Conservation (phyloP, 2,888 invertebrate species). For the Eupeodes luniger region DNA sequence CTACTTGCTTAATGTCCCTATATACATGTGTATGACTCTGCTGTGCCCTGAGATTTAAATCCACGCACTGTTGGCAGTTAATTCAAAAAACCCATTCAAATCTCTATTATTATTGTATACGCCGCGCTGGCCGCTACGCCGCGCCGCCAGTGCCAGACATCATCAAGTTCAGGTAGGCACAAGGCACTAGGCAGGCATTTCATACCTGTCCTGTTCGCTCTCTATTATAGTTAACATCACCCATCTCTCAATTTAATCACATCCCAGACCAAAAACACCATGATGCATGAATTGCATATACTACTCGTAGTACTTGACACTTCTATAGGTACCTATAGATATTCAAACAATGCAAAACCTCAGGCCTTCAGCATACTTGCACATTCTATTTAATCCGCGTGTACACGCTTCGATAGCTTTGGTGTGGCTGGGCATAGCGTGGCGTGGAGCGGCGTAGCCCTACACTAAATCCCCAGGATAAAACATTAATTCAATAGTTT, state of each 20-base stretch:
- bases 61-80: constrained; percentile 54
- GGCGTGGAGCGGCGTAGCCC: constrained; percentile 6
- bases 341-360: constrained; percentile 45
- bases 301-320: neutral
- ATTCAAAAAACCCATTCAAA: constrained; percentile 68
- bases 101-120: constrained; percentile 45
- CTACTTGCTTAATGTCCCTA: neutral
- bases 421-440: neutral
- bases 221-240: constrained; percentile 43
- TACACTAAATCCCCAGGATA: constrained; percentile 53
- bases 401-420: constrained; percentile 47
- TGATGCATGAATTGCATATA: neutral
- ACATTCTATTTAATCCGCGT: constrained; percentile 63
- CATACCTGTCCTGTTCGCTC: neutral
- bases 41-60: constrained; percentile 43
- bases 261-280: constrained; percentile 51
- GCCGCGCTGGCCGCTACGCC: too few relatives aligned
- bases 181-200: too few relatives aligned
- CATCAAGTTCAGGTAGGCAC: neutral
- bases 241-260: constrained; percentile 64
- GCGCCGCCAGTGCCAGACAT: constrained; percentile 2
- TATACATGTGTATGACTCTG: neutral
- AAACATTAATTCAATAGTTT: constrained; percentile 68
- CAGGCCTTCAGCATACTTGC: constrained; percentile 52
- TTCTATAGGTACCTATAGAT: too few relatives aligned